Evolutionary conservation across 2,113 vertebrate species (phyloP), one percentile per base, ranked within the genome.

Genomic region (Prinia subflava): DNA sequence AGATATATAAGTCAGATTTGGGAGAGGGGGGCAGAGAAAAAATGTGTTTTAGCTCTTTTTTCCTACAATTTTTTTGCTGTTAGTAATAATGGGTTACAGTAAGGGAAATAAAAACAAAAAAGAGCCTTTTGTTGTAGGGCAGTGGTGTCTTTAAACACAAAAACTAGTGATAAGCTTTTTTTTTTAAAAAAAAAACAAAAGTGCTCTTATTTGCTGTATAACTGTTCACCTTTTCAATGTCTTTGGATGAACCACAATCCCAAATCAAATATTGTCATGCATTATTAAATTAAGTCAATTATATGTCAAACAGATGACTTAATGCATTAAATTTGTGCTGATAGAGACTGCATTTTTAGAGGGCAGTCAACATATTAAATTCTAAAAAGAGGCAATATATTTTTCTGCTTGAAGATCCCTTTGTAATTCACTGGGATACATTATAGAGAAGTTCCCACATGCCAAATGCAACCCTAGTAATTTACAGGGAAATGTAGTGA

Each of bases 281-380:
- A 92, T 83, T 95, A 94, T 94, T 94, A 92, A 95, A 93, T 95
- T 91, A 95, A 94, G 75, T 63, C 93, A 93, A 71, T 90, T 96
- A 90, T 83, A 39, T 93, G 88, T 94, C 95, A 96, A 95, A 93
- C 59, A 92, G 79, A 94, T 94, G 86, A 96, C 3, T 23, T 88
- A 94, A 92, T 89, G 56, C 55, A 63, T 76, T 63, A 94, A 94
- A 92, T 93, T 75, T 93, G 56, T 74, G 55, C 71, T 94, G 83
- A 69, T 79, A 70, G 56, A 92, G 71, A 87, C 56, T 94, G 60
- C 46, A 89, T 88, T 96, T 94, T 87, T 93, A 94, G 75, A 90
- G 76, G 75, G 39, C 87, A 97, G 68, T 87, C 75, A 89, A 87
- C 63, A 46, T 74, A 90, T 68, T 94, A 80, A 93, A 89, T 92